Conservation (phyloP, 1,140 invertebrate species). For the Ridgeia piscesae region DNA sequence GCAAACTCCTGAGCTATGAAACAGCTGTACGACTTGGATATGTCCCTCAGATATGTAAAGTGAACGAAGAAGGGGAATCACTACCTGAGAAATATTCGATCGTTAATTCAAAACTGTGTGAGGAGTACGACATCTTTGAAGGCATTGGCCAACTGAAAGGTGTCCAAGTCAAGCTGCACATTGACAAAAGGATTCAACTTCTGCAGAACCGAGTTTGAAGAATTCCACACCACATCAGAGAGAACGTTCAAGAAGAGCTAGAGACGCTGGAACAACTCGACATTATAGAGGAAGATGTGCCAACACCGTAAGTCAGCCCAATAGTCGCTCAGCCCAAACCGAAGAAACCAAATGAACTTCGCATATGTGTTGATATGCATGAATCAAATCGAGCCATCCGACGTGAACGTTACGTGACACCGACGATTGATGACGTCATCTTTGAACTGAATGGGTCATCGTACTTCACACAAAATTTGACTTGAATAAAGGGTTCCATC, state of each 20-base stretch:
- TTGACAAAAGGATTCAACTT: constrained; percentile 35
- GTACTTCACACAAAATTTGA: no score
- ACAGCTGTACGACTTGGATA: not conserved
- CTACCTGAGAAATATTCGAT: not conserved
- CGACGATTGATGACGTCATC: no score
- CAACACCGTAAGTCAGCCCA: no score
- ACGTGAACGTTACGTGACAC: no score
- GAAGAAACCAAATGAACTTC: no score
- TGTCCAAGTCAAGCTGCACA: constrained; percentile 36
- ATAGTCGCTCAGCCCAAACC: no score
- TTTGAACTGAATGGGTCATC: no score
- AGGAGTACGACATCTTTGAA: constrained; percentile 20
- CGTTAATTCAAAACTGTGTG: not conserved
- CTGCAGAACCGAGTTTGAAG: constrained; percentile 32
- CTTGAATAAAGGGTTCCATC: no score
- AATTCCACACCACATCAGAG: constrained; percentile 34
- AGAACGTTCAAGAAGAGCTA: constrained; percentile 34
- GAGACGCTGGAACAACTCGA: constrained; percentile 32
- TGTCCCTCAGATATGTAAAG: not conserved
- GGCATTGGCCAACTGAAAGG: constrained; percentile 27
- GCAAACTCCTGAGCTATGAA: constrained; percentile 10
- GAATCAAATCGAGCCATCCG: no score
- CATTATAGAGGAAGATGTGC: constrained; percentile 44
- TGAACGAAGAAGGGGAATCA: no score
- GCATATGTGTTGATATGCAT: no score